Base-by-base conservation (phyloP, 1,140 invertebrate genomes). In the Coelopa frigida region DNA sequence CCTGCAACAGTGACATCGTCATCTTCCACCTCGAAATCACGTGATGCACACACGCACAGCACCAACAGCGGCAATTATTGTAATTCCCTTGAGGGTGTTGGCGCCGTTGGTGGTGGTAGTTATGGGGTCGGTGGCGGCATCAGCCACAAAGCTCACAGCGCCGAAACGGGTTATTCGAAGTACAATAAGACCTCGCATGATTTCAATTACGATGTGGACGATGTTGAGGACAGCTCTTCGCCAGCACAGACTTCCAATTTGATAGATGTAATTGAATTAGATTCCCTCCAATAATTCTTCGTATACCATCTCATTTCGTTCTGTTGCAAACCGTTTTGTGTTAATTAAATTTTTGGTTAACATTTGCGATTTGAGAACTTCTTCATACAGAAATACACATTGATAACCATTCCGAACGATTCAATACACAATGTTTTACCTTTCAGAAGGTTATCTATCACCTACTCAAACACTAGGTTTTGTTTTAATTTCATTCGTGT, bases 231-330 rank as follows among this genome's bases (percentile, higher is more conserved):
- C 14, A 46, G 31, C n/a, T 41, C 48, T 12, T 38, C 43, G 21
- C n/a, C 22, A 50, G 20, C 37, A 50, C 18, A 18, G n/a, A n/a
- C 49, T 23, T 40, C 80, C 60, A 85, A 89, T 65, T 61, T 90
- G 2, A 66, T 91, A 18, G 87, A 89, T 61, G 49, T 46, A 51
- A 51, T 8, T 26, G 21, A 15, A 46, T 8, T 31, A 22, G 26
- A 26, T 44, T 31, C 18, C 17, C 24, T 27, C 26, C 37, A 17
- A n/a, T n/a, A n/a, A n/a, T n/a, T n/a, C n/a, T n/a, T n/a, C n/a
- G n/a, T n/a, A n/a, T n/a, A n/a, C n/a, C n/a, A n/a, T n/a, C n/a
- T 52, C 10, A n/a, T 36, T 27, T 24, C 5, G 14, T 33, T 20
- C 36, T 37, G 2, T 46, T 27, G 14, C 5, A 4, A 44, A 22